These are phyloP conservation scores for Pogonocherus hispidulus DNA, from an alignment of 2,888 invertebrate genomes.

Conservation along the genomic window DNA sequence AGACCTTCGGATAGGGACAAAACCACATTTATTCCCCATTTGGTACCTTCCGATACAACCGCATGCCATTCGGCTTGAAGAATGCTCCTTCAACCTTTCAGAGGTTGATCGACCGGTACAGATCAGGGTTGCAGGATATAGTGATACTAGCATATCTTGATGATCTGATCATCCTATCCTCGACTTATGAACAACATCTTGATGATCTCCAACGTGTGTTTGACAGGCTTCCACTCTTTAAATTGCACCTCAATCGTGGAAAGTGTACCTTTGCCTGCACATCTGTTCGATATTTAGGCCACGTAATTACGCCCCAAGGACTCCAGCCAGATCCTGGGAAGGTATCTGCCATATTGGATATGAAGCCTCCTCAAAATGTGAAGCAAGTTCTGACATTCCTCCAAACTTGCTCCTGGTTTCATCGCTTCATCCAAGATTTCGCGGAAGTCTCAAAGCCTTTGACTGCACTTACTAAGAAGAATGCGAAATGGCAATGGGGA, in stretches of 20 bases:
- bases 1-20: conserved; percentile 33
- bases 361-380: conserved; percentile 40
- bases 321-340: conserved; percentile 44
- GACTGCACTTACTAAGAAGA: conserved; percentile 23
- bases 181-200: conserved; percentile 45
- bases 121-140: conserved; percentile 43
- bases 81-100: conserved; percentile 54
- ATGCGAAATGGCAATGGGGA: conserved; percentile 35
- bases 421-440: conserved; percentile 31
- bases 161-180: conserved; percentile 51
- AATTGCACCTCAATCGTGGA: conserved; percentile 42
- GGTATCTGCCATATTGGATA: conserved; percentile 41
- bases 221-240: conserved; percentile 37
- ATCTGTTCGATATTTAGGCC: conserved; percentile 47
- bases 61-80: conserved; percentile 52
- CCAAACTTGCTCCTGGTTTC: conserved; percentile 47
- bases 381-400: conserved; percentile 47
- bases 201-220: conserved; percentile 44
- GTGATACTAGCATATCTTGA: conserved; percentile 51
- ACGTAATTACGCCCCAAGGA: conserved; percentile 43
- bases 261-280: conserved; percentile 49
- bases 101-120: conserved; percentile 50
- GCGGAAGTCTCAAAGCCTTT: conserved; percentile 33
- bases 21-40: conserved; percentile 54
- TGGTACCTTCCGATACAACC: conserved; percentile 45